phyloP scores from a whole-genome alignment of 2,888 invertebrate genomes.

The Nebria brevicollis region DNA sequence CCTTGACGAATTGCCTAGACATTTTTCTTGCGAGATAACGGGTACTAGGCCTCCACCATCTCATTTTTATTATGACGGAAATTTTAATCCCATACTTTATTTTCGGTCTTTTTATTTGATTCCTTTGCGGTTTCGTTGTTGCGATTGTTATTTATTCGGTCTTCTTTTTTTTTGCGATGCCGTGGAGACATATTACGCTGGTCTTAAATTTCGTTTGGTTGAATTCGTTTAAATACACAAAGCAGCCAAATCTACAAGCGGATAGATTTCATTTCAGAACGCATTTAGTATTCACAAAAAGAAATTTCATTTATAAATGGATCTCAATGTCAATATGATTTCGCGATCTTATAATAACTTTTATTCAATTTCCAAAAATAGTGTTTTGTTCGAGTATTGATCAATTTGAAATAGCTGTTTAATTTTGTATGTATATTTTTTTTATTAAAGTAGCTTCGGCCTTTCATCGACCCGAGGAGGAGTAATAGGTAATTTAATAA shows the following conservation, averaged over 20 bases:
- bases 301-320: background rate
- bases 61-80: background rate
- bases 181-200: background rate
- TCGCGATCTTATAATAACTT: no score
- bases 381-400: no score
- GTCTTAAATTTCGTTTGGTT: background rate
- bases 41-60: background rate
- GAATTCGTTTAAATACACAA: background rate
- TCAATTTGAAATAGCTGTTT: no score
- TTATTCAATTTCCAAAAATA: no score
- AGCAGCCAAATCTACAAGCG: background rate
- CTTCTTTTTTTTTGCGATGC: background rate
- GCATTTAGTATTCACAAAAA: background rate
- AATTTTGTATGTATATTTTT: background rate
- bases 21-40: background rate
- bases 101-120: background rate
- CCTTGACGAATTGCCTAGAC: background rate
- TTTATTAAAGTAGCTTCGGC: background rate
- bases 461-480: background rate
- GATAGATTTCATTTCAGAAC: background rate
- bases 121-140: background rate
- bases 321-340: no score
- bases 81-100: background rate
- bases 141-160: background rate
- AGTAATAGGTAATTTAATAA: constrained; percentile 1